These are phyloP conservation scores for Osmoderma eremita DNA, from an alignment of 2,888 invertebrate species.

Conservation along the genomic window DNA sequence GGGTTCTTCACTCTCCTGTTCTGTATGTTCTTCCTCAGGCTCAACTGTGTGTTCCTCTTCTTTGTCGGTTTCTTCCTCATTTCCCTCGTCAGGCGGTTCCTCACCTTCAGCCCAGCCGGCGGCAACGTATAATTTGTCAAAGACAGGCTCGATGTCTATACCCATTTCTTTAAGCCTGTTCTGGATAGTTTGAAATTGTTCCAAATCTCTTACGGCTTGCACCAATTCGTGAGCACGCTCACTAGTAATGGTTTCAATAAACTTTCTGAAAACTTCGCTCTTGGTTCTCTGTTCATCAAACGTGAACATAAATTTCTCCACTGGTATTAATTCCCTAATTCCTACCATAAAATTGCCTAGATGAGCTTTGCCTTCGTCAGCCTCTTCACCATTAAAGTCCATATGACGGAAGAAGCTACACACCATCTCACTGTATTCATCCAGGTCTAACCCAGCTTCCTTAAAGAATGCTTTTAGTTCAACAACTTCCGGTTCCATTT, in stretches of 20 bases:
- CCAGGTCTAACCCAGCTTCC: slow-evolving; percentile 44
- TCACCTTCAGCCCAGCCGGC: no score
- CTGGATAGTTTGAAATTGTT: slow-evolving; percentile 46
- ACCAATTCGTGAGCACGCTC: slow-evolving; percentile 47
- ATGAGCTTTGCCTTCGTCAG: neutral
- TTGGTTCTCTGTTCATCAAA: slow-evolving; percentile 48
- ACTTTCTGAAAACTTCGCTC: slow-evolving; percentile 48
- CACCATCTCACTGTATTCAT: neutral
- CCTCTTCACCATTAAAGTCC: no score
- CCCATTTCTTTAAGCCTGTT: slow-evolving; percentile 47
- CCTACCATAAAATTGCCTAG: slow-evolving; percentile 26
- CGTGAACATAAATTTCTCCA: slow-evolving; percentile 46
- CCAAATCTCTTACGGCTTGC: slow-evolving; percentile 46
- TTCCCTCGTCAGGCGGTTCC: no score
- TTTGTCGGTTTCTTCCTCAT: no score
- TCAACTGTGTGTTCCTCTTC: no score
- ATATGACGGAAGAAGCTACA: neutral
- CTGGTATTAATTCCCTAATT: slow-evolving; percentile 46
- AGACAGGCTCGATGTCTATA: slow-evolving; percentile 47
- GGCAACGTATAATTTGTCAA: slow-evolving; percentile 13
- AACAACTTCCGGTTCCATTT: slow-evolving; percentile 41
- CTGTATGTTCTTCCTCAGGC: no score
- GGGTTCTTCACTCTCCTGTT: no score
- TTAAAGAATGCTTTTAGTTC: slow-evolving; percentile 45
- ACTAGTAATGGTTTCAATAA: slow-evolving; percentile 47